Conservation (phyloP, 2,797 vertebrate genomes). For the Myotis pilosus region DNA sequence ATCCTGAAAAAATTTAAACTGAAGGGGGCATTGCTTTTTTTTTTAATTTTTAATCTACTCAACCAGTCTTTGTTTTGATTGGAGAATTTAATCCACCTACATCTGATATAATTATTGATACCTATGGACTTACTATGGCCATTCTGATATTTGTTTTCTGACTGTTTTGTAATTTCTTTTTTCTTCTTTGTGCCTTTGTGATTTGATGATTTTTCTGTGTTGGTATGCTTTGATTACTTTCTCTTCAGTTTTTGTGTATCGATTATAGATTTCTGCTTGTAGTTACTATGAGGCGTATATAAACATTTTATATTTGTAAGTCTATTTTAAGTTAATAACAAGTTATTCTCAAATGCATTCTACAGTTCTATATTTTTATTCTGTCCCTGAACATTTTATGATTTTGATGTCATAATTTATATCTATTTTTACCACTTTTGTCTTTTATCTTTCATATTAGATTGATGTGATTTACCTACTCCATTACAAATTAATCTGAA, state of each 20-base stretch:
- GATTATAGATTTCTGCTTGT: neutral
- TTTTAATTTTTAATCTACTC: neutral
- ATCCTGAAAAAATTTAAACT: constrained; percentile 82
- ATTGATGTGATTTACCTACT: neutral
- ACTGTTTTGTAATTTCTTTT: neutral
- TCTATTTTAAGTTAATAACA: neutral
- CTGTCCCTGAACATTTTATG: neutral
- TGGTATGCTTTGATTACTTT: neutral
- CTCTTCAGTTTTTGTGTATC: neutral
- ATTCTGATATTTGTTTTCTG: neutral
- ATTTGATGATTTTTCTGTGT: neutral
- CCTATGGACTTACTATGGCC: neutral
- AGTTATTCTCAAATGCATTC: neutral
- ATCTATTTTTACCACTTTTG: neutral
- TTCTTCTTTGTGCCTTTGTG: neutral
- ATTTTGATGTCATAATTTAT: neutral
- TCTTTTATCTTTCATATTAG: neutral
- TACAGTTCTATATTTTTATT: neutral
- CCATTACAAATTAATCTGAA: neutral
- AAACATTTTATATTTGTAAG: neutral
- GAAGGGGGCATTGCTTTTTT: constrained; percentile 71
- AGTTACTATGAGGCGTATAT: neutral
- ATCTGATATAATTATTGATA: neutral
- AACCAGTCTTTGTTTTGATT: neutral
- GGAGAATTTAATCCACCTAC: neutral